phyloP scores from a whole-genome alignment of 1,140 invertebrate species.

The Lamellibrachia luymesi region DNA sequence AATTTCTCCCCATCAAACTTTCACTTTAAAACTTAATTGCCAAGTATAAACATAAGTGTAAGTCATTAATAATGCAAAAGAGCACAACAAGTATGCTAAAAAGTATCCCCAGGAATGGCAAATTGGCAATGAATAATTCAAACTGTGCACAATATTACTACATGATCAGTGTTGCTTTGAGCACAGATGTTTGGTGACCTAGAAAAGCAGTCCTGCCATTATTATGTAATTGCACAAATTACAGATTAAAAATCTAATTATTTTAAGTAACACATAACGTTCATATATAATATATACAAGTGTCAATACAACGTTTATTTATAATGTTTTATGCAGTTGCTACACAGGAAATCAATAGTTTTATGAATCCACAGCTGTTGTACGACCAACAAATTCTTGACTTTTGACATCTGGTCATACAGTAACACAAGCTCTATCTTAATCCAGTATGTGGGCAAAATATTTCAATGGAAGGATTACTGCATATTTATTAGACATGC shows the following conservation, averaged over 20 bases:
- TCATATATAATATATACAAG: not conserved
- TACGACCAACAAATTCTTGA: too few species aligned
- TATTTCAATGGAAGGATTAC: too few species aligned
- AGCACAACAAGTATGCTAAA: not conserved
- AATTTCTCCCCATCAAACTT: not conserved
- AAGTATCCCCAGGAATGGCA: not conserved
- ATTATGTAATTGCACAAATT: too few species aligned
- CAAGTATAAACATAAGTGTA: not conserved
- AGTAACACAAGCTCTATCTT: too few species aligned
- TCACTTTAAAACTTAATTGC: not conserved
- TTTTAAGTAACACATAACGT: too few species aligned
- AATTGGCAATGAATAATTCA: not conserved
- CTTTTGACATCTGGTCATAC: too few species aligned
- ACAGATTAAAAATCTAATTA: too few species aligned
- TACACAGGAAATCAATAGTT: not conserved
- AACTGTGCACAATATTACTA: not conserved
- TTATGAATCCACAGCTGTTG: too few species aligned
- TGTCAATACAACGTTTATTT: not conserved
- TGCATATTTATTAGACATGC: too few species aligned
- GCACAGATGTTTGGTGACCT: not conserved
- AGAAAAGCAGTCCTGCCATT: not conserved
- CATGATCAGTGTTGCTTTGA: not conserved
- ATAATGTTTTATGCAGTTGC: not conserved
- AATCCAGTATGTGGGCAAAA: too few species aligned
- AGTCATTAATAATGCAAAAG: not conserved